phyloP scores from a whole-genome alignment of 2,113 vertebrate genomes.

The Oncorhynchus kisutch region DNA sequence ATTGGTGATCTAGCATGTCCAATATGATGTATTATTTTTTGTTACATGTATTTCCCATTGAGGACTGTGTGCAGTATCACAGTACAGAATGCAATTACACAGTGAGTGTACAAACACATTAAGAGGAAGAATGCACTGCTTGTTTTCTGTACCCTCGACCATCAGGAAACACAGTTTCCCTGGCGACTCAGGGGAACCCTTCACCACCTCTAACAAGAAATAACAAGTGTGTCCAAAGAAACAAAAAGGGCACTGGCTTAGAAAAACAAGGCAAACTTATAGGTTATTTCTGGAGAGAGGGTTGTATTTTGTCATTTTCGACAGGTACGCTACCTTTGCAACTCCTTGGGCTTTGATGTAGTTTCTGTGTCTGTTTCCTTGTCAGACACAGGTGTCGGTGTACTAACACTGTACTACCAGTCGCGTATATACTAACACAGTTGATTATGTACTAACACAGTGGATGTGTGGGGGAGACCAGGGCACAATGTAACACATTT shows the following conservation, averaged over 20 bases:
- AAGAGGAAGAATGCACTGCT: slow-evolving; percentile 10
- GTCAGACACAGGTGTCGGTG: slow-evolving; percentile 21
- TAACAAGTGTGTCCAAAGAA: slow-evolving; percentile 51
- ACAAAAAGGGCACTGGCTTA: slow-evolving; percentile 30
- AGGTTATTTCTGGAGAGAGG: slow-evolving; percentile 16
- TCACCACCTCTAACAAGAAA: slow-evolving; percentile 43
- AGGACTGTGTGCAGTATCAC: background rate
- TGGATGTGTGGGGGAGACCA: too few relatives aligned
- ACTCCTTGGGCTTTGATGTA: slow-evolving; percentile 13
- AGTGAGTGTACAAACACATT: background rate
- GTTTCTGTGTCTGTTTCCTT: background rate
- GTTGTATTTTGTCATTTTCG: slow-evolving; percentile 47
- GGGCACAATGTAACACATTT: too few relatives aligned
- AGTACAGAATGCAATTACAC: too few relatives aligned
- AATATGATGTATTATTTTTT: too few relatives aligned
- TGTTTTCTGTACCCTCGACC: slow-evolving; percentile 29
- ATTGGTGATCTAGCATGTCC: too few relatives aligned
- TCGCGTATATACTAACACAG: too few relatives aligned
- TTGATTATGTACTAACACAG: too few relatives aligned
- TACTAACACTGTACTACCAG: background rate
- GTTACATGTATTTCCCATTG: background rate
- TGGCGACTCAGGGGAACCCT: slow-evolving; percentile 45
- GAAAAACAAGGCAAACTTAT: slow-evolving; percentile 46
- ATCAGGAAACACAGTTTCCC: slow-evolving; percentile 42
- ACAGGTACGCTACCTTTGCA: slow-evolving; percentile 32